Evolutionary conservation across 2,113 vertebrate species (phyloP), one percentile per base, ranked within the genome.

Genomic region (Furnarius figulus): DNA sequence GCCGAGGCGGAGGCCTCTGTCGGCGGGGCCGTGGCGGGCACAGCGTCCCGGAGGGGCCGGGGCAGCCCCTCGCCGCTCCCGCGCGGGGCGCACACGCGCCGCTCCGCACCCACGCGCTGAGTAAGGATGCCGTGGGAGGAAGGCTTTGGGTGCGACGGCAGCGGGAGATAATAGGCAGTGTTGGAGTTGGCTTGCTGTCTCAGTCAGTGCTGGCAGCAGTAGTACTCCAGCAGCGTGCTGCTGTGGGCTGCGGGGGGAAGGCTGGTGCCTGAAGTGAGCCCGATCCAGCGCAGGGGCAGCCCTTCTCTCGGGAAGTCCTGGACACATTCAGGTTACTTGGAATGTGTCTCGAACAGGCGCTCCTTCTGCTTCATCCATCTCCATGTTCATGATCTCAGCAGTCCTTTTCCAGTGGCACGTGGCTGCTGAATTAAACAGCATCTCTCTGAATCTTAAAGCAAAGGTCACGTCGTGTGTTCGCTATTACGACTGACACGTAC

Each of bases 91-190:
- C n/a, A n/a, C n/a, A n/a, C 46, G 46, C 46, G 46, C 30, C 21
- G 65, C 85, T 87, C 25, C 74, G 50, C 70, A 46, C 93, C 93
- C 59, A 56, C 74, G 6, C 23, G 30, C 94, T 92, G 91, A 92
- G 39, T 96, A 82, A 93, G 18, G 42, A 77, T 58, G 92, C 71
- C 2, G 96, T 83, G 94, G 95, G 95, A 94, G 85, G 91, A 49
- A 56, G 71, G 92, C 87, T 91, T 93, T 89, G 91, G 93, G 90
- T 87, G 93, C 86, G 42, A 82, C 30, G 30, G 55, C 4, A 33
- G 62, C 40, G 66, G 85, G 52, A 85, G 77, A 91, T 67, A 55
- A 62, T 27, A 49, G 81, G 81, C 14, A 14, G 25, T 47, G 85
- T n/a, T 49, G 21, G 62, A 70, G 49, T 93, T 88, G 44, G 67